A percentile compares a stretch with the other conserved stretches of the same genome.
Conservation (phyloP, 2,797 vertebrate genomes). For the Scleropages formosus region DNA sequence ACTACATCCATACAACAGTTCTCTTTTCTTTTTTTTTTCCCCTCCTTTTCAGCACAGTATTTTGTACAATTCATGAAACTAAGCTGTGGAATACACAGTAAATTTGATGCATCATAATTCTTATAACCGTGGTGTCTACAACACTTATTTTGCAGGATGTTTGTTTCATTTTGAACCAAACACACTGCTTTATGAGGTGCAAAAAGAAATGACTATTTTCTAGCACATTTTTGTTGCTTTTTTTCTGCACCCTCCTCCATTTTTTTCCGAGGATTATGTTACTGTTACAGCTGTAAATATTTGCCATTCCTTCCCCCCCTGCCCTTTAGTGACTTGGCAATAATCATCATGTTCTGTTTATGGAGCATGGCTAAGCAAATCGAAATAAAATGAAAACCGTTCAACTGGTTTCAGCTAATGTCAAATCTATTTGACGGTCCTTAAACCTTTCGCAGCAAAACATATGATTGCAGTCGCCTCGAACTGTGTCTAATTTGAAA, state of each 20-base stretch:
- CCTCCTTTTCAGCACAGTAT: too few species aligned
- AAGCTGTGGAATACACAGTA: too few species aligned
- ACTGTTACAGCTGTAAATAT: not conserved
- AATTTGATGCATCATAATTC: too few species aligned
- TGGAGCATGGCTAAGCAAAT: slow-evolving; percentile 21
- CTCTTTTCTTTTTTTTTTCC: too few species aligned
- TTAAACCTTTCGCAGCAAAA: slow-evolving; percentile 20
- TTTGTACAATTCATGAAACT: too few species aligned
- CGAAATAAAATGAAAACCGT: slow-evolving; percentile 22
- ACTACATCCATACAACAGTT: too few species aligned
- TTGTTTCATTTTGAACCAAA: not conserved
- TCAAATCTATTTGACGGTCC: slow-evolving; percentile 13
- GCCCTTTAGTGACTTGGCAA: slow-evolving; percentile 11
- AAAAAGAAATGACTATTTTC: not conserved
- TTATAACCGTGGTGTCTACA: too few species aligned
- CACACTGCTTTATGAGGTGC: not conserved
- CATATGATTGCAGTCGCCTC: slow-evolving; percentile 2
- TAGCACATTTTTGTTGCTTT: not conserved
- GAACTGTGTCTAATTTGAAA: slow-evolving; percentile 20
- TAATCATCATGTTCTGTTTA: slow-evolving; percentile 24
- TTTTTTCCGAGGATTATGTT: not conserved
- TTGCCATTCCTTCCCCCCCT: not conserved
- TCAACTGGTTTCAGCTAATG: slow-evolving; percentile 22
- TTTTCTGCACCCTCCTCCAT: not conserved
- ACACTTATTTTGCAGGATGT: not conserved